These are phyloP conservation scores for Bujurquina vittata DNA, from an alignment of 2,113 vertebrate species.

Conservation along the genomic window DNA sequence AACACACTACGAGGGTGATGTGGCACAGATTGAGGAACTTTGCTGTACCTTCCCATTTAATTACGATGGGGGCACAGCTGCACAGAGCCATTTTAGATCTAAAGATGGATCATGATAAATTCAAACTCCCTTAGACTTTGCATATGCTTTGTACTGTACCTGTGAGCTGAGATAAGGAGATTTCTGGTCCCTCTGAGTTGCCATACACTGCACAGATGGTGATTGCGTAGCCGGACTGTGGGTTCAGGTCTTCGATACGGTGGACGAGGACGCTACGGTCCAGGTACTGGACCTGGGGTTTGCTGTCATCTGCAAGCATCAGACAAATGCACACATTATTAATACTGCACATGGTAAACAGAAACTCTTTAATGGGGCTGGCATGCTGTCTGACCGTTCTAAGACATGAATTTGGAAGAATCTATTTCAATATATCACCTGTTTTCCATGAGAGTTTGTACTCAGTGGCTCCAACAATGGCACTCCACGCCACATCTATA, in stretches of 20 bases:
- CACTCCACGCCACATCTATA: slow-evolving; percentile 84
- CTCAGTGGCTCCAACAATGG: slow-evolving; percentile 85
- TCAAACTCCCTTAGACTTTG: neutral
- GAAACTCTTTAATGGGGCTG: neutral
- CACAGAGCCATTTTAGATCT: slow-evolving; percentile 25
- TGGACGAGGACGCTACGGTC: slow-evolving; percentile 74
- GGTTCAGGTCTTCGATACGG: slow-evolving; percentile 76
- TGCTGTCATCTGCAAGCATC: slow-evolving; percentile 61
- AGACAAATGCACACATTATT: neutral
- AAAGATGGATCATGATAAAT: slow-evolving; percentile 28
- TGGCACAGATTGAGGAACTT: slow-evolving; percentile 42
- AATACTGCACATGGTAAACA: neutral
- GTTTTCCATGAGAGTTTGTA: slow-evolving; percentile 87
- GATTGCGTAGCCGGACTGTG: slow-evolving; percentile 80
- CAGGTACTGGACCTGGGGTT: slow-evolving; percentile 78
- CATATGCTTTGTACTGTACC: slow-evolving; percentile 78
- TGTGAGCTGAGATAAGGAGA: slow-evolving; percentile 84
- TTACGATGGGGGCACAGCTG: slow-evolving; percentile 48
- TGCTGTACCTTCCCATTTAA: slow-evolving; percentile 44
- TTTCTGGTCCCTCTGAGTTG: slow-evolving; percentile 84
- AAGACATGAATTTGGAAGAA: neutral
- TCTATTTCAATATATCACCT: slow-evolving; percentile 28
- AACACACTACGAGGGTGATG: slow-evolving; percentile 13
- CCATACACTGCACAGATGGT: slow-evolving; percentile 82
- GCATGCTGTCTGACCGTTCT: neutral